These are phyloP conservation scores for Chiridota heheva DNA, from an alignment of 35 echinoderm and acorn worm genomes.

Conservation along the genomic window DNA sequence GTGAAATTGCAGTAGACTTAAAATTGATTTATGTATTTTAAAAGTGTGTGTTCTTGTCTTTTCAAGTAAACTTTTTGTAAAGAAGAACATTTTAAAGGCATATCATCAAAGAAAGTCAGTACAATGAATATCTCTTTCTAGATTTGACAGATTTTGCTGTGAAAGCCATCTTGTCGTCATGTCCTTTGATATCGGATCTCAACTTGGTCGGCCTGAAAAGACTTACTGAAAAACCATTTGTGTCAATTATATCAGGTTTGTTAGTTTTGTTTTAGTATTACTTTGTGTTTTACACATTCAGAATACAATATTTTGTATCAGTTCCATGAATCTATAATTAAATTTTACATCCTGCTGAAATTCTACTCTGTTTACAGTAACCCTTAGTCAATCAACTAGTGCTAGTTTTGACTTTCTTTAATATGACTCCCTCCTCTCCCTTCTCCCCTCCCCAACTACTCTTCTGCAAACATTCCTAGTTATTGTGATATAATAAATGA, in stretches of 20 bases:
- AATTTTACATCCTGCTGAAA: neutral
- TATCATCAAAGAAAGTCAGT: too few relatives aligned
- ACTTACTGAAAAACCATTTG: slow-evolving; percentile 88
- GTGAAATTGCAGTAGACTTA: too few relatives aligned
- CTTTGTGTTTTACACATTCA: neutral
- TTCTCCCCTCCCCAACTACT: too few relatives aligned
- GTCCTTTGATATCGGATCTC: slow-evolving; percentile 61
- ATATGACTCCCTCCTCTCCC: neutral
- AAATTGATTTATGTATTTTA: too few relatives aligned
- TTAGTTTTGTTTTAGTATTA: neutral
- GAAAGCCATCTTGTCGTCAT: slow-evolving; percentile 56
- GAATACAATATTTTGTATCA: neutral
- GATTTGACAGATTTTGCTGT: slow-evolving; percentile 72
- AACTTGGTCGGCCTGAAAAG: slow-evolving; percentile 65
- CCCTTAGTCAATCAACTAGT: neutral
- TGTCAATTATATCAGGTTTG: slow-evolving; percentile 85
- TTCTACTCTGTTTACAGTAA: neutral
- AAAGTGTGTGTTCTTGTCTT: too few relatives aligned
- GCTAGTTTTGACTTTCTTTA: neutral
- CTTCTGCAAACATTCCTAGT: too few relatives aligned
- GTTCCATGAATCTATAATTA: neutral
- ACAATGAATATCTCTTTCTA: slow-evolving; percentile 48
- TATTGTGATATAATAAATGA: too few relatives aligned
- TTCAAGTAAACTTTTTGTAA: too few relatives aligned
- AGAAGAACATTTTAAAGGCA: too few relatives aligned